These are phyloP conservation scores for Netelia virgata DNA, from an alignment of 2,888 invertebrate species.

Conservation along the genomic window DNA sequence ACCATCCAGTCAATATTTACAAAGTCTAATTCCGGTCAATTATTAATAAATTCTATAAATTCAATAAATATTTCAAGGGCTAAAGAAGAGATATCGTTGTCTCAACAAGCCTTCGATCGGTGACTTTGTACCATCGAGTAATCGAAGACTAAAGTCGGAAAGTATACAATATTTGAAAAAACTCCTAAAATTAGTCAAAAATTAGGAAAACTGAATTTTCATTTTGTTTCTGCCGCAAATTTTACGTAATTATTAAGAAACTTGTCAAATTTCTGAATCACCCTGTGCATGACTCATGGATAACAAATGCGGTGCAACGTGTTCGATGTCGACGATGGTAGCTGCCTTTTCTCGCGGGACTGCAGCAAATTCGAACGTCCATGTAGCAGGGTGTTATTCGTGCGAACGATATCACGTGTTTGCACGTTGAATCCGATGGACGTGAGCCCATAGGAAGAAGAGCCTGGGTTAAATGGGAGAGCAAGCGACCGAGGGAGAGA, in stretches of 20 bases:
- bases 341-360: not conserved
- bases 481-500: not conserved
- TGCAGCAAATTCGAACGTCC: conserved; percentile 27
- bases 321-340: conserved; percentile 38
- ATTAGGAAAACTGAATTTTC: too few species aligned
- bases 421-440: conserved; percentile 67
- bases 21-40: too few species aligned
- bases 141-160: too few species aligned
- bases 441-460: conserved; percentile 46
- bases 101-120: too few species aligned
- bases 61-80: too few species aligned
- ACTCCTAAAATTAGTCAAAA: too few species aligned
- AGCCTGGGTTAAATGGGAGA: not conserved
- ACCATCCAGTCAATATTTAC: too few species aligned
- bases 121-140: too few species aligned
- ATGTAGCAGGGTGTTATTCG: conserved; percentile 45
- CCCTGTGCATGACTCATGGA: not conserved
- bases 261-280: not conserved
- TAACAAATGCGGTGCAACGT: not conserved
- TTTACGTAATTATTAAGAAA: not conserved
- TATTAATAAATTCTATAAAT: too few species aligned
- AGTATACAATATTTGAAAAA: too few species aligned
- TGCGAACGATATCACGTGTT: conserved; percentile 73
- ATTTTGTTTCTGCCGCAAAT: not conserved
- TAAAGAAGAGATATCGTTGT: too few species aligned